phyloP scores from a whole-genome alignment of 2,113 vertebrate species.

The Amphilophus citrinellus region DNA sequence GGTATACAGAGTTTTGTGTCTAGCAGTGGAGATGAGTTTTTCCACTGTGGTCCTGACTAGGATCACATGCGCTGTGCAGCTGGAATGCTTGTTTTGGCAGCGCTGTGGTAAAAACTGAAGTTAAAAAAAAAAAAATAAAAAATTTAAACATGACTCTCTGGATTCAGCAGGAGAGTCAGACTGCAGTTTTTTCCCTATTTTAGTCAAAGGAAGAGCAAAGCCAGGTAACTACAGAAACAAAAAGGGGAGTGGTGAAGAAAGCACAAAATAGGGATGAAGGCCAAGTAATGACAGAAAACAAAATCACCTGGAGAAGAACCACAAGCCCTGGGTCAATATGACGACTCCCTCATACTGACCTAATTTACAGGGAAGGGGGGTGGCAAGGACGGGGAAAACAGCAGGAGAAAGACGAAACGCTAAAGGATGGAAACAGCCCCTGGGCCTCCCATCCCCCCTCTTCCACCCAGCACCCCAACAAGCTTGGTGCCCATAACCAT shows the following conservation, averaged over 20 bases:
- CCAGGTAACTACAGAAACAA: slow-evolving; percentile 58
- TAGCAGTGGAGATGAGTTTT: slow-evolving; percentile 60
- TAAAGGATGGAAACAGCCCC: slow-evolving; percentile 40
- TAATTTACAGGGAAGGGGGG: slow-evolving; percentile 33
- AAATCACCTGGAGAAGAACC: slow-evolving; percentile 51
- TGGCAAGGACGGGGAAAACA: slow-evolving; percentile 33
- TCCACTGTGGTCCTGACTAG: slow-evolving; percentile 74
- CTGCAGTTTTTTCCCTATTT: slow-evolving; percentile 76
- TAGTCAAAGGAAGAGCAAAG: slow-evolving; percentile 69
- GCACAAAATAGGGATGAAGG: background rate
- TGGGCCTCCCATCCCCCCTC: slow-evolving; percentile 26
- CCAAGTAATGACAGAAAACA: slow-evolving; percentile 35
- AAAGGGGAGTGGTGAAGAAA: background rate
- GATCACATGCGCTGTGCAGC: slow-evolving; percentile 65
- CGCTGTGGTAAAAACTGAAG: slow-evolving; percentile 51
- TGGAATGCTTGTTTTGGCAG: slow-evolving; percentile 83
- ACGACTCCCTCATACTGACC: slow-evolving; percentile 39
- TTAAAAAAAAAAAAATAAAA: slow-evolving; percentile 52
- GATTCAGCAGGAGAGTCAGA: slow-evolving; percentile 36
- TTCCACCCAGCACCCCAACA: slow-evolving; percentile 44
- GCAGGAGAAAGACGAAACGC: slow-evolving; percentile 9
- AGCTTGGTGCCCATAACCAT: slow-evolving; percentile 54
- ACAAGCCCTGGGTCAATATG: slow-evolving; percentile 30
- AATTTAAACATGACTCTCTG: slow-evolving; percentile 70
- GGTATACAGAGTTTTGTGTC: slow-evolving; percentile 35